Conservation (phyloP, 2,797 vertebrate genomes). For the Remorina albescens region DNA sequence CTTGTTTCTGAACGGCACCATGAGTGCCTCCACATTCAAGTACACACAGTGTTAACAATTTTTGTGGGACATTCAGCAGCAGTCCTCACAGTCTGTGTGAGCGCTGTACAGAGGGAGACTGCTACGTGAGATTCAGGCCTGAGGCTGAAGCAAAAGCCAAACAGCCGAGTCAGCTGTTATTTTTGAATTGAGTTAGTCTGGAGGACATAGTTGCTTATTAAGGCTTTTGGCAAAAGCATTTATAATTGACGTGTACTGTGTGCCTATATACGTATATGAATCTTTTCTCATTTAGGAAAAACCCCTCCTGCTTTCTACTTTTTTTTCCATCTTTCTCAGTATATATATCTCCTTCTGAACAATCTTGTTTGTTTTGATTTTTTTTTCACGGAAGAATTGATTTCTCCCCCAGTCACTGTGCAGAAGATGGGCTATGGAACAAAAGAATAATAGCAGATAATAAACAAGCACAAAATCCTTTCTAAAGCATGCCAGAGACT, state of each 20-base stretch:
- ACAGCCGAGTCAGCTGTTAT: conserved; percentile 76
- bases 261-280: conserved; percentile 37
- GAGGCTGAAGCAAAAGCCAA: conserved; percentile 68
- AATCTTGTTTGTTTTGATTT: conserved; percentile 68
- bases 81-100: conserved; percentile 52
- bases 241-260: conserved; percentile 59
- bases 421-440: conserved; percentile 52
- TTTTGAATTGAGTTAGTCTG: conserved; percentile 64
- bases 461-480: conserved; percentile 67
- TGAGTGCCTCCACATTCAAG: conserved; percentile 26
- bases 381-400: conserved; percentile 66
- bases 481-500: conserved; percentile 50
- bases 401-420: conserved; percentile 66
- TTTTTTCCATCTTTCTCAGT: conserved; percentile 17
- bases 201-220: conserved; percentile 74
- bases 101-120: conserved; percentile 51
- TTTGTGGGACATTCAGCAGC: conserved; percentile 39
- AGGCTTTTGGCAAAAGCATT: conserved; percentile 62
- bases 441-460: conserved; percentile 66
- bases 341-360: conserved; percentile 45
- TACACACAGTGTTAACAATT: conserved; percentile 5
- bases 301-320: conserved; percentile 12
- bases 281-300: conserved; percentile 35
- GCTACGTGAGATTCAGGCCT: conserved; percentile 64
- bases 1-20: conserved; percentile 32